These are phyloP conservation scores for Ascaphus truei DNA, from an alignment of 2,113 vertebrate species.

Conservation along the genomic window DNA sequence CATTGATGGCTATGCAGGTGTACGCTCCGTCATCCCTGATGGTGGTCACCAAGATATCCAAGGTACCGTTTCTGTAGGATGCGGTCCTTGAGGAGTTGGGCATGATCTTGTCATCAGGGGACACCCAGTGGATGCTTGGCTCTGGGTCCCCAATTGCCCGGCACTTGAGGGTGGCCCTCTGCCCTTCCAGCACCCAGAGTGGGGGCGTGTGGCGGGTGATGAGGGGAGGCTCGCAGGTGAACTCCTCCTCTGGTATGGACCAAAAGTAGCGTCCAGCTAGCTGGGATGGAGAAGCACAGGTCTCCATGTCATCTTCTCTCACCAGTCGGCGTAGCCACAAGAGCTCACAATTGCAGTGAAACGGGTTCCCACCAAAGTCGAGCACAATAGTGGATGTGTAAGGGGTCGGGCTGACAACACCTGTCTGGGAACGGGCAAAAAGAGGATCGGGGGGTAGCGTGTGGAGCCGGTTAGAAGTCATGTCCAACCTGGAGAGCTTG, in stretches of 20 bases:
- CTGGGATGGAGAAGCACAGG: conserved; percentile 75
- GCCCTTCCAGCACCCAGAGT: conserved; percentile 85
- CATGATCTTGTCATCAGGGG: conserved; percentile 82
- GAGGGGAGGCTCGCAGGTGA: conserved; percentile 84
- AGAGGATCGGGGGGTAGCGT: conserved; percentile 83
- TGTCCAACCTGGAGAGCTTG: conserved; percentile 83
- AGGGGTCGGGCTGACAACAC: conserved; percentile 75
- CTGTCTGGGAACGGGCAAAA: conserved; percentile 77
- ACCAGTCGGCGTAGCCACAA: conserved; percentile 80
- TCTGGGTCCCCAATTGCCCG: conserved; percentile 80
- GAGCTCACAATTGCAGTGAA: conserved; percentile 90
- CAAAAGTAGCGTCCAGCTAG: conserved; percentile 86
- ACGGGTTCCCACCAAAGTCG: conserved; percentile 84
- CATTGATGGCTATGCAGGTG: conserved; percentile 86
- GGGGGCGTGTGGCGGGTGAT: conserved; percentile 87
- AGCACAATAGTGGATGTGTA: conserved; percentile 73
- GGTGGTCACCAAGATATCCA: conserved; percentile 80
- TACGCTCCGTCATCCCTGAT: conserved; percentile 79
- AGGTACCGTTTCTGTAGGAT: conserved; percentile 82
- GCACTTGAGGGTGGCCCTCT: conserved; percentile 78
- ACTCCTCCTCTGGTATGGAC: conserved; percentile 87
- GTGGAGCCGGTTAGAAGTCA: conserved; percentile 85
- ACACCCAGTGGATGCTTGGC: conserved; percentile 85
- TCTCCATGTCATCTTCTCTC: conserved; percentile 84
- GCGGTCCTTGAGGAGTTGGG: conserved; percentile 76